Percentiles rank a stretch among this genome's conserved stretches.
These are phyloP conservation scores for Chironomus riparius DNA, from an alignment of 2,888 invertebrate species.

Conservation along the genomic window DNA sequence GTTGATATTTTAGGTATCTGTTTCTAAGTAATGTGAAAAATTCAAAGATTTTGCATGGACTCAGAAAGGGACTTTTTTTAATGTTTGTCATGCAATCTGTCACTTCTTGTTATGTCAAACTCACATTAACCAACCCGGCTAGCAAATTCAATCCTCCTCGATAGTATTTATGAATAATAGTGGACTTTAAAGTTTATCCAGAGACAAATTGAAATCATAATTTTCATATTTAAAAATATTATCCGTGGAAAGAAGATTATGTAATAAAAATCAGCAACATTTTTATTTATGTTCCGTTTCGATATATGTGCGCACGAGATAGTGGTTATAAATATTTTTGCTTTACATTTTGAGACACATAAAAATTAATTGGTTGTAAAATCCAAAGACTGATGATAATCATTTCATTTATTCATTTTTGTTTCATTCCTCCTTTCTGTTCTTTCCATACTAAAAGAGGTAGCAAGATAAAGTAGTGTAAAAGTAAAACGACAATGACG, in stretches of 20 bases:
- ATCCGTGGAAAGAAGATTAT: neutral
- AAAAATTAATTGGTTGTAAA: conserved; percentile 26
- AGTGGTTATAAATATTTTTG: conserved; percentile 3
- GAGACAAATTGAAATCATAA: too few relatives aligned
- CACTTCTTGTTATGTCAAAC: too few relatives aligned
- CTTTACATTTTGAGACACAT: conserved; percentile 20
- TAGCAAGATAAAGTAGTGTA: neutral
- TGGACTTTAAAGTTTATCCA: too few relatives aligned
- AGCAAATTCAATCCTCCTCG: too few relatives aligned
- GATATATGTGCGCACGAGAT: neutral
- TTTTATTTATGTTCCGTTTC: neutral
- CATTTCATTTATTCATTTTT: neutral
- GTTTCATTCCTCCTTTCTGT: neutral
- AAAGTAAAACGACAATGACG: neutral
- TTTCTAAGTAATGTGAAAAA: too few relatives aligned
- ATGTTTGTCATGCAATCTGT: too few relatives aligned
- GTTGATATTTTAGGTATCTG: too few relatives aligned
- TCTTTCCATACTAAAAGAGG: neutral
- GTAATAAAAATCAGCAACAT: neutral
- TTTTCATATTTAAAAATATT: too few relatives aligned
- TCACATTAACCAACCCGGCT: too few relatives aligned
- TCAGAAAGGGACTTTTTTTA: too few relatives aligned
- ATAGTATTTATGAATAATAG: too few relatives aligned
- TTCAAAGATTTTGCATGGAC: too few relatives aligned
- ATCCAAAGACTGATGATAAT: conserved; percentile 24